Evolutionary conservation across 2,888 invertebrate species (phyloP), one percentile per base, ranked within the genome.

Genomic region (Clusia tigrina): DNA sequence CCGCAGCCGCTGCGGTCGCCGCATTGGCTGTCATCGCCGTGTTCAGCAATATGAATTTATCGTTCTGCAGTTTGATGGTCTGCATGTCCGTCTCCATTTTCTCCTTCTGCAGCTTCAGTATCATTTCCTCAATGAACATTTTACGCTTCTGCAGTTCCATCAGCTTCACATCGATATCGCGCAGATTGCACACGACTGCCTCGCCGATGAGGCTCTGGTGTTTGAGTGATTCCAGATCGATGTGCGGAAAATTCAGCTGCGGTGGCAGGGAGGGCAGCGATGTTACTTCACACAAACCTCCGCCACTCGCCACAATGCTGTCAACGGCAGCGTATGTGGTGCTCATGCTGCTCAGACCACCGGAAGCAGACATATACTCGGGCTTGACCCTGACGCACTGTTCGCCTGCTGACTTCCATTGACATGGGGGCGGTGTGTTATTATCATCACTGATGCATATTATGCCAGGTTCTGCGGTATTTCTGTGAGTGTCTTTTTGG

Each of bases 71-170:
- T 60, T 81, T 80, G 56, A 82, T 73, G 2, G 74, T 77, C n/a
- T 63, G 61, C 64, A 79, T 66, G 60, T 83, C 83, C 25, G 81
- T 69, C 42, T 79, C 78, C 64, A 80, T 78, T 69, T 81, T 83
- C 42, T 82, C 81, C 17, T 79, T 81, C 61, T 83, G 82, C 24
- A 82, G 66, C 61, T 83, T 82, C 22, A 80, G 67, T 18, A 83
- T 81, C 78, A 81, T 80, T 60, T 82, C 82, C 24, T 83, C 82
- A n/a, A 83, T 72, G 53, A 77, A 78, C 63, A 76, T 77, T 63
- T 81, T 82, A 3, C 82, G 76, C 54, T 79, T 80, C 26, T 81
- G 80, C 51, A 81, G 67, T 62, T 82, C 80, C 69, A 82, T 66
- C n/a, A 83, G 69, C 6, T 78, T 78, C 0, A 76, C 70, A 71